phyloP scores from a whole-genome alignment of 2,888 invertebrate genomes.

The Hirudinaria manillensis region DNA sequence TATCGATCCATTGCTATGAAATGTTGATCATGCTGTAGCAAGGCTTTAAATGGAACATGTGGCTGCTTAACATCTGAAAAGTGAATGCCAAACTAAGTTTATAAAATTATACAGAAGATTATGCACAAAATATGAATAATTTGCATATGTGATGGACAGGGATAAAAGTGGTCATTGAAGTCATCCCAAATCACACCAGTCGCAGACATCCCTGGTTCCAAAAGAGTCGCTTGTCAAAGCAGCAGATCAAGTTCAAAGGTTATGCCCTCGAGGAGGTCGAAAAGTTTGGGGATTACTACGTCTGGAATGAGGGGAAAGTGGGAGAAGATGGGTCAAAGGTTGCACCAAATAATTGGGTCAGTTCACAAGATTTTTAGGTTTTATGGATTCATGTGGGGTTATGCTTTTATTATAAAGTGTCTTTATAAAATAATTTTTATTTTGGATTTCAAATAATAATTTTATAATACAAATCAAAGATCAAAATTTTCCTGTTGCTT shows the following conservation, averaged over 20 bases:
- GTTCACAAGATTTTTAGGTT: neutral
- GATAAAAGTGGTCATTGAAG: conserved; percentile 72
- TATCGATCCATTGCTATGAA: too few relatives aligned
- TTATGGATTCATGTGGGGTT: too few relatives aligned
- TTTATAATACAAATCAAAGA: neutral
- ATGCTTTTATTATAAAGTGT: too few relatives aligned
- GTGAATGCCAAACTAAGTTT: too few relatives aligned
- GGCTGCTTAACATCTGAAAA: too few relatives aligned
- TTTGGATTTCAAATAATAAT: too few relatives aligned
- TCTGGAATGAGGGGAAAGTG: conserved; percentile 64
- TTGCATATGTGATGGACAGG: conserved; percentile 51
- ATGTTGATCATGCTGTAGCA: too few relatives aligned
- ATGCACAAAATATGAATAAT: too few relatives aligned
- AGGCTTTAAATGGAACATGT: too few relatives aligned
- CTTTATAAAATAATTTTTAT: too few relatives aligned
- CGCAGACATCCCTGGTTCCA: conserved; percentile 69
- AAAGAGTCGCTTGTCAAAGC: conserved; percentile 58
- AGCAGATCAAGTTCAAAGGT: neutral
- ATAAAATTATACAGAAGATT: too few relatives aligned
- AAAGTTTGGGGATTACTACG: conserved; percentile 67
- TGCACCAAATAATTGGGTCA: conserved; percentile 51
- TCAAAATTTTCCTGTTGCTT: neutral
- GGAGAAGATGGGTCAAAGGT: conserved; percentile 39
- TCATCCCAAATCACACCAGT: conserved; percentile 62
- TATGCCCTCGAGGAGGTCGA: conserved; percentile 23